Conservation (phyloP, 2,888 invertebrate genomes). For the Leptogaster cylindrica region DNA sequence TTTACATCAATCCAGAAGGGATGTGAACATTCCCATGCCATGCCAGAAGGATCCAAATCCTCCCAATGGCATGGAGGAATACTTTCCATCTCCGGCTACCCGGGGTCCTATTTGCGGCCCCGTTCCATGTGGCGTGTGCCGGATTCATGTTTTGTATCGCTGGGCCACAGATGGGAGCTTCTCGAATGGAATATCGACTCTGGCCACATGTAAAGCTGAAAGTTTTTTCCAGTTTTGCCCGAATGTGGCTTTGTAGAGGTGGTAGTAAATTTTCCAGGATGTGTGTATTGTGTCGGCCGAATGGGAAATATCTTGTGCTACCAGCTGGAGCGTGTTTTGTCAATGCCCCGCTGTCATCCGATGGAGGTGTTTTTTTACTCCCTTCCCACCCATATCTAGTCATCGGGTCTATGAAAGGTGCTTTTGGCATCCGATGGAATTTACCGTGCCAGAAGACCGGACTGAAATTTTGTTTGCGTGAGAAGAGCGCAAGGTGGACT, state of each 20-base stretch:
- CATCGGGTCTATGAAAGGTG: constrained; percentile 6
- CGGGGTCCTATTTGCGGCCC: neutral
- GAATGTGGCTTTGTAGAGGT: constrained; percentile 8
- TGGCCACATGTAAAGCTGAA: constrained; percentile 40
- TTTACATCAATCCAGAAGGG: constrained; percentile 38
- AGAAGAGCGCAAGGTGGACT: constrained; percentile 40
- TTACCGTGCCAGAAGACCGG: neutral
- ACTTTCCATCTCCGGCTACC: neutral
- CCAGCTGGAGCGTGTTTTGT: constrained; percentile 39
- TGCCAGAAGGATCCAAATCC: too few species aligned
- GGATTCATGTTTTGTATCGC: constrained; percentile 38
- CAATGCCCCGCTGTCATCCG: constrained; percentile 31
- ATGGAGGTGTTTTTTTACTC: constrained; percentile 16
- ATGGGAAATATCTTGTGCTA: constrained; percentile 41
- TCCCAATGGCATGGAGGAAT: too few species aligned
- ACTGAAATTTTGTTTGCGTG: constrained; percentile 38
- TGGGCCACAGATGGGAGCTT: constrained; percentile 35
- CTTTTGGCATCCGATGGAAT: constrained; percentile 11
- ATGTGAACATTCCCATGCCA: constrained; percentile 36
- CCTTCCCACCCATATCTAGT: neutral
- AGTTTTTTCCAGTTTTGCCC: constrained; percentile 33
- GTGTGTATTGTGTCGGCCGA: constrained; percentile 7
- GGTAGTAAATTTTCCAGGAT: constrained; percentile 27
- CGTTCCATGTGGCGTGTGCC: neutral
- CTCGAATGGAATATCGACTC: constrained; percentile 25